Evolutionary conservation across 1,140 invertebrate genomes (phyloP), one percentile per base, ranked within the genome.

Genomic region (Lordiphosa clarofinis): DNA sequence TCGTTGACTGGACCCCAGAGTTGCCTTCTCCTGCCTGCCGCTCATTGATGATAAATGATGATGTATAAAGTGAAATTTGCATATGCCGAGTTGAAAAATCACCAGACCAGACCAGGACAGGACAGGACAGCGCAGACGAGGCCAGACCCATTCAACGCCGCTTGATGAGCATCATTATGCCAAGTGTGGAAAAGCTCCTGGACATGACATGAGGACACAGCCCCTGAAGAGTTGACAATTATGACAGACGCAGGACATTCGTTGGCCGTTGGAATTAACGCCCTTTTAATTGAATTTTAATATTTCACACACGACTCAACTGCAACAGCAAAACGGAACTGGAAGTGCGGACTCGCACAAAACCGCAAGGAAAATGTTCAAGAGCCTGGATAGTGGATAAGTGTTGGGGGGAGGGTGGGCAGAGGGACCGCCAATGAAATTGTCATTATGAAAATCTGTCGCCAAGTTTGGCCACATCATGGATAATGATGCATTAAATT

Each of bases 231-330:
- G 79, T 78, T 82, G 78, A 84, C 78, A 84, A 86, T 84, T 86
- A 66, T 86, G 78, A 84, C 79, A 82, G 68, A 56, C 58, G 48
- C 73, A 62, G 73, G 59, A 48, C 72, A 60, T 68, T 64, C 66
- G 71, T 67, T 58, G 54, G 47, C 76, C 64, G 70, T 76, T 73
- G 67, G 69, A 82, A 87, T 87, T 87, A 87, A 87, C 84, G 84
- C 74, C 73, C 84, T 87, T 87, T 87, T 87, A 87, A 87, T 87
- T 87, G 84, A 87, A 87, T 87, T 87, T 87, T 87, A 87, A 87
- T 87, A 87, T 87, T 87, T 87, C 72, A 87, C 84, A 84, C 71
- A 87, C 64, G 64, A 68, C 64, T 68, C 78, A 61, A 72, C 72
- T 60, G 52, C 19, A 37, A 35, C 37, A 31, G 28, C 35, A 15